phyloP scores from a whole-genome alignment of 1,140 invertebrate genomes.

The Oedothorax gibbosus region DNA sequence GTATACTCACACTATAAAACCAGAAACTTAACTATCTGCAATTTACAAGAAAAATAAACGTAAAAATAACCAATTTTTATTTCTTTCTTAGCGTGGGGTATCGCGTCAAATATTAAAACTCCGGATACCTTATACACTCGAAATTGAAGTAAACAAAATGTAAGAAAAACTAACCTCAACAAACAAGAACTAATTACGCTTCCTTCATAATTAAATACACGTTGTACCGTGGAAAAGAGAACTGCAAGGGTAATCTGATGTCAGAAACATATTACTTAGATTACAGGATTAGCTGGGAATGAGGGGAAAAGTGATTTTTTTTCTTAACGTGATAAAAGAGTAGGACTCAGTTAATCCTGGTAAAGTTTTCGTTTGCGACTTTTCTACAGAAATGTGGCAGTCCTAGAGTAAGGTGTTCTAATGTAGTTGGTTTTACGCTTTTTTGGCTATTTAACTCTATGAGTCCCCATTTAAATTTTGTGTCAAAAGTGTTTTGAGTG shows the following conservation, averaged over 20 bases:
- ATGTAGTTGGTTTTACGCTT: no score
- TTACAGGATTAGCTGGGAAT: conserved; percentile 42
- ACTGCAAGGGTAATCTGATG: conserved; percentile 33
- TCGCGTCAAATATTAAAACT: background rate
- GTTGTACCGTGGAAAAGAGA: background rate
- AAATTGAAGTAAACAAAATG: conserved; percentile 25
- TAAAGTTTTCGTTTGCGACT: conserved; percentile 46
- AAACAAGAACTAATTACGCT: conserved; percentile 49
- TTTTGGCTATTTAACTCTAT: no score
- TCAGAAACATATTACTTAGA: conserved; percentile 51
- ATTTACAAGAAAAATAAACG: no score
- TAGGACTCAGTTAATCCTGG: conserved; percentile 35
- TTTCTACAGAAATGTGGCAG: background rate
- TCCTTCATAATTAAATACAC: conserved; percentile 53
- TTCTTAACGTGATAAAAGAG: conserved; percentile 34
- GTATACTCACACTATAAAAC: no score
- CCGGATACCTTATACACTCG: conserved; percentile 9
- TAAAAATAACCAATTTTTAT: no score
- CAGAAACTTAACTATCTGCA: no score
- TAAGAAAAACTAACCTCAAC: background rate
- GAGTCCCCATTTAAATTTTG: no score
- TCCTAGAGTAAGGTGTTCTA: no score
- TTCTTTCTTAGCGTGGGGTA: no score
- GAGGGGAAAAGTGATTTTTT: conserved; percentile 16
- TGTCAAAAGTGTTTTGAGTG: no score